A percentile compares a stretch with the other conserved stretches of the same genome.
Conservation (phyloP, 2,113 vertebrate species). For the Miniopterus natalensis region DNA sequence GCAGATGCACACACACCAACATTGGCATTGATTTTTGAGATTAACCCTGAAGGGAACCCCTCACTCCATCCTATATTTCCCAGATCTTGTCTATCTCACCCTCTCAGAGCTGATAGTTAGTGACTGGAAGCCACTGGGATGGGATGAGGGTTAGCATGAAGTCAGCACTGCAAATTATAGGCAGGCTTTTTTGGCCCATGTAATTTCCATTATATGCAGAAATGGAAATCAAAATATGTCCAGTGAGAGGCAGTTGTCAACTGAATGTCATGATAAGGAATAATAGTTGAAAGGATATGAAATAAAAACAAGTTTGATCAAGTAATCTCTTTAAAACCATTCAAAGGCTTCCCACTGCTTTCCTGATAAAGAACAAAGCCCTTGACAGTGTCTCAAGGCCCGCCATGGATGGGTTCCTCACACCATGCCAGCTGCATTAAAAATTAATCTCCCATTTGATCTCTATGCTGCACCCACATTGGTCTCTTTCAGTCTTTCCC, state of each 20-base stretch:
- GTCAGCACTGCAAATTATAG: not conserved
- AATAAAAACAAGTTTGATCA: slow-evolving; percentile 42
- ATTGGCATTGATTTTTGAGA: not conserved
- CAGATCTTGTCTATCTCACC: not conserved
- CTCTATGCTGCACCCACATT: not conserved
- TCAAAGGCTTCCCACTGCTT: not conserved
- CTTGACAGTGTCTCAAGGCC: not conserved
- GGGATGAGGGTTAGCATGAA: not conserved
- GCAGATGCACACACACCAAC: not conserved
- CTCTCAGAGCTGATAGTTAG: not conserved
- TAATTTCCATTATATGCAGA: slow-evolving; percentile 43
- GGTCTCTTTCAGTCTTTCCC: not conserved
- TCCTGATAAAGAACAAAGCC: slow-evolving; percentile 28
- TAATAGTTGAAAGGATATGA: slow-evolving; percentile 41
- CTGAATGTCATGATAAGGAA: slow-evolving; percentile 26
- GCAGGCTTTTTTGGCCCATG: not conserved
- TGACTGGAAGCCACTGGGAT: not conserved
- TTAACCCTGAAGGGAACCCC: not conserved
- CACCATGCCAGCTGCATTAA: not conserved
- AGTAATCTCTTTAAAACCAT: not conserved
- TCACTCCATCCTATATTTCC: not conserved
- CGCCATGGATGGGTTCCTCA: not conserved
- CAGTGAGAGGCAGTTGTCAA: slow-evolving; percentile 41
- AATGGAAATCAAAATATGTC: slow-evolving; percentile 57
- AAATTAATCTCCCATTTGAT: not conserved